Evolutionary conservation across 2,888 invertebrate genomes (phyloP).

Genomic region (Antheraea yamamai): DNA sequence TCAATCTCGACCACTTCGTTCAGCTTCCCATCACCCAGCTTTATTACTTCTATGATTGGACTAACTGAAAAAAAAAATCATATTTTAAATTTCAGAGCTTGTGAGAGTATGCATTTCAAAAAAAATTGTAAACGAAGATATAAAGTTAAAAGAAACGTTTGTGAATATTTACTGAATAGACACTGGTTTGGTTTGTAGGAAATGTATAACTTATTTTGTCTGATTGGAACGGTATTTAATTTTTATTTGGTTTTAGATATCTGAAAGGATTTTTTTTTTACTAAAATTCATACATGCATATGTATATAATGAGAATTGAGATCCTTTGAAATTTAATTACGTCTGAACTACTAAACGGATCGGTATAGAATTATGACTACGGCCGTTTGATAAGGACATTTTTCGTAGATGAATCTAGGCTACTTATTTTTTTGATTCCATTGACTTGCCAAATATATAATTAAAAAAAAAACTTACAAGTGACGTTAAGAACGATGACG

Average conservation of each 20-base stretch:
- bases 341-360: too few species aligned
- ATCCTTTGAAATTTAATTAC: too few species aligned
- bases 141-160: too few species aligned
- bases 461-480: constrained; percentile 59
- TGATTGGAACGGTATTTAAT: background rate
- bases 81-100: background rate
- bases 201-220: background rate
- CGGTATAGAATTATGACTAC: too few species aligned
- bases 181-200: background rate
- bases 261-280: too few species aligned
- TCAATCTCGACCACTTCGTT: constrained; percentile 71
- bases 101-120: background rate
- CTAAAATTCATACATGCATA: too few species aligned
- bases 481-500: constrained; percentile 73
- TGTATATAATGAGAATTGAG: too few species aligned
- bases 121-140: too few species aligned
- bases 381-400: too few species aligned
- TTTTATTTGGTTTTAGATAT: background rate
- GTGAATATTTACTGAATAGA: background rate
- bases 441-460: background rate
- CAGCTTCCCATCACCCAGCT: constrained; percentile 57
- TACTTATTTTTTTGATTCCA: too few species aligned
- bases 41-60: constrained; percentile 69
- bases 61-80: constrained; percentile 61
- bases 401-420: too few species aligned